phyloP scores from a whole-genome alignment of 1,140 invertebrate species.

The Eubasilissa regina region DNA sequence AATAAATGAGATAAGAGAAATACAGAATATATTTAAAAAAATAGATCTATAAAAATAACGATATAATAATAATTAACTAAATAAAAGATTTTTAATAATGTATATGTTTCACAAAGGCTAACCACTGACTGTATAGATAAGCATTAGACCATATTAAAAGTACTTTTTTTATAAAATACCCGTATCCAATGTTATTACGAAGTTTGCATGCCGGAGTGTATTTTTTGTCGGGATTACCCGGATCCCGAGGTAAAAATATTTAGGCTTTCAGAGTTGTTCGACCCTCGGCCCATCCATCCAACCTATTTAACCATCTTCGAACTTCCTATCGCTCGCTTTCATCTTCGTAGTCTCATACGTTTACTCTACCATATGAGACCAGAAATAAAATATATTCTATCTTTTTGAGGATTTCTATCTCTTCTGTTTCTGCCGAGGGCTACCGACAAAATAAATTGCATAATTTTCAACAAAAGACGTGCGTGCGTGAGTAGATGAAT shows the following conservation, averaged over 20 bases:
- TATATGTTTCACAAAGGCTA: no score
- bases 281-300: constrained; percentile 24
- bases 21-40: no score
- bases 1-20: no score
- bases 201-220: constrained; percentile 9
- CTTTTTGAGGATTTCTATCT: neutral
- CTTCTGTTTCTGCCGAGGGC: constrained; percentile 2
- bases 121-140: no score
- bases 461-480: neutral
- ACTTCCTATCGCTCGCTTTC: neutral
- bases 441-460: neutral
- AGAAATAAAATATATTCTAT: constrained; percentile 34
- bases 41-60: no score
- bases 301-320: constrained; percentile 24
- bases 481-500: no score
- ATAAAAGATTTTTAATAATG: no score
- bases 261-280: constrained; percentile 7
- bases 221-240: constrained; percentile 12
- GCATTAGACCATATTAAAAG: no score
- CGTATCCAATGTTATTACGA: neutral
- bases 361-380: constrained; percentile 29
- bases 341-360: neutral
- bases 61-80: no score
- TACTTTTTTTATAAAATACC: no score
- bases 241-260: constrained; percentile 34